A percentile compares a stretch with the other conserved stretches of the same genome.
These are phyloP conservation scores for Zaprionus lachaisei DNA, from an alignment of 1,140 invertebrate genomes.

Conservation along the genomic window DNA sequence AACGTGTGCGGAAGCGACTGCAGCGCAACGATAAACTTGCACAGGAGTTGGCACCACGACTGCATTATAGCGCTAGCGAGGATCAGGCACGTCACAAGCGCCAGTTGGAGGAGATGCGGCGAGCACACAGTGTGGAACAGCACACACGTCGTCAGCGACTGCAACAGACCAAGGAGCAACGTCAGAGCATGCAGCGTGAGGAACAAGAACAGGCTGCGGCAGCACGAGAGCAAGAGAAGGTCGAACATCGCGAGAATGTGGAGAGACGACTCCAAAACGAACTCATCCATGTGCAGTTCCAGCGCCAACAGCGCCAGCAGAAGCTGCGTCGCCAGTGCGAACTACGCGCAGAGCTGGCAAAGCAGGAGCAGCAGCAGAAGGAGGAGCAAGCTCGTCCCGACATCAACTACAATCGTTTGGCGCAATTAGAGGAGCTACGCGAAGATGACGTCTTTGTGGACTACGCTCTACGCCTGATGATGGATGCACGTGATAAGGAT, in stretches of 20 bases:
- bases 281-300: constrained; percentile 57
- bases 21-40: constrained; percentile 57
- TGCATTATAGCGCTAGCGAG: constrained; percentile 66
- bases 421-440: constrained; percentile 60
- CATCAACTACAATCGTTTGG: constrained; percentile 64
- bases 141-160: constrained; percentile 35
- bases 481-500: constrained; percentile 38
- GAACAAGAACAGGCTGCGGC: constrained; percentile 57
- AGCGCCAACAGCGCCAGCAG: constrained; percentile 57
- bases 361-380: constrained; percentile 49
- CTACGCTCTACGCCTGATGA: constrained; percentile 65
- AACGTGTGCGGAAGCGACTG: constrained; percentile 55
- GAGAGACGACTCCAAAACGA: constrained; percentile 56
- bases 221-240: constrained; percentile 25
- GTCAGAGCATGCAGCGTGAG: constrained; percentile 50
- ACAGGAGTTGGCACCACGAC: constrained; percentile 51
- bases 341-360: constrained; percentile 53
- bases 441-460: constrained; percentile 68
- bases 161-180: constrained; percentile 45
- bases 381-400: constrained; percentile 49
- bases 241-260: constrained; percentile 36
- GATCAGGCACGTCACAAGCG: constrained; percentile 55
- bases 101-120: constrained; percentile 63
- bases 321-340: constrained; percentile 47
- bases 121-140: constrained; percentile 71